Evolutionary conservation across 1,140 invertebrate genomes (phyloP).

Genomic region (Thrips palmi): DNA sequence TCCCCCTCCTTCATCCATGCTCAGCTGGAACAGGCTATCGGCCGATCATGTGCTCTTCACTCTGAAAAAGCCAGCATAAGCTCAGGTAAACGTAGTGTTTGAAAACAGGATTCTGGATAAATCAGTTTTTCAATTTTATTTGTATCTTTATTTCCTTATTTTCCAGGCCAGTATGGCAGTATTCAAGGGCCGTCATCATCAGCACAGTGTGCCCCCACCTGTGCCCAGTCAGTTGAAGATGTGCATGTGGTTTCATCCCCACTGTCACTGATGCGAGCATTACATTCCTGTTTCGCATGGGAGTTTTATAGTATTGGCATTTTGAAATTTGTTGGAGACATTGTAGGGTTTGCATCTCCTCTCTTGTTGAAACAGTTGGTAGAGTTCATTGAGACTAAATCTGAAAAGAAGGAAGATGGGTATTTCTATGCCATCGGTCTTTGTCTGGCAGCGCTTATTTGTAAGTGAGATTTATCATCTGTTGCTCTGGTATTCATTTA

Average conservation of each 20-base stretch:
- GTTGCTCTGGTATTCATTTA: constrained; percentile 4
- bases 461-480: constrained; percentile 21
- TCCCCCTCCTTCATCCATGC: constrained; percentile 36
- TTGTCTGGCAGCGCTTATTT: constrained; percentile 41
- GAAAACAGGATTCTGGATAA: no score
- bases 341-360: constrained; percentile 69
- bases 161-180: no score
- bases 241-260: no score
- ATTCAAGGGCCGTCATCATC: no score
- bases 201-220: no score
- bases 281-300: constrained; percentile 46
- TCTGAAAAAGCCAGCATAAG: no score
- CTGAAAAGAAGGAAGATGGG: constrained; percentile 42
- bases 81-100: no score
- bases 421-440: constrained; percentile 65
- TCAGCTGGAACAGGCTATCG: constrained; percentile 33
- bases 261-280: constrained; percentile 14
- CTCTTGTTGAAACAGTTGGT: constrained; percentile 71
- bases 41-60: no score
- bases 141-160: no score
- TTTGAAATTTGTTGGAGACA: constrained; percentile 68
- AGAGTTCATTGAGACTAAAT: constrained; percentile 55
- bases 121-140: no score
- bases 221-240: no score
- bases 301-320: constrained; percentile 82